phyloP scores from a whole-genome alignment of 2,888 invertebrate genomes.

The Andrena camellia region DNA sequence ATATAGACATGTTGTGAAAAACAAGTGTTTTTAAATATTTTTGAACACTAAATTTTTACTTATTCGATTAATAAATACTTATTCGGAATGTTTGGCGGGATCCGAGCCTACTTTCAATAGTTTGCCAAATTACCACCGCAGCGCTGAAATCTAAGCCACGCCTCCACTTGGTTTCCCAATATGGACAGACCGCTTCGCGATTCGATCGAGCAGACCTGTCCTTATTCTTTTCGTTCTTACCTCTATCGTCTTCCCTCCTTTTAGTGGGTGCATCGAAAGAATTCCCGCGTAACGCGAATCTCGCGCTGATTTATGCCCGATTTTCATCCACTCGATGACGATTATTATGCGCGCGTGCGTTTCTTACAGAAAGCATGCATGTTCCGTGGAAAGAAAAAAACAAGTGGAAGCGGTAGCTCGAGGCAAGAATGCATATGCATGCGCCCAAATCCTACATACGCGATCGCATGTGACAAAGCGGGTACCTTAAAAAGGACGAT shows the following conservation, averaged over 20 bases:
- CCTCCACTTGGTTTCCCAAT: no score
- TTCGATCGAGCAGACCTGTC: constrained; percentile 62
- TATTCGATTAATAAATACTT: no score
- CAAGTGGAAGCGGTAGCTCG: neutral
- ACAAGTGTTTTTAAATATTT: no score
- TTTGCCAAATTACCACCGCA: no score
- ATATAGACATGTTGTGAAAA: no score
- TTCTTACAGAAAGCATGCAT: neutral
- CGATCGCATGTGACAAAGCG: constrained; percentile 28
- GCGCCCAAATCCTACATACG: constrained; percentile 15
- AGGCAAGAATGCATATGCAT: constrained; percentile 37
- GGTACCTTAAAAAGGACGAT: constrained; percentile 38
- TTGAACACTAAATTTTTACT: no score
- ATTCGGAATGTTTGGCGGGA: no score
- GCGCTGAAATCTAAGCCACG: no score
- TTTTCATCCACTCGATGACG: no score
- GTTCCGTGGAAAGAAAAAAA: neutral
- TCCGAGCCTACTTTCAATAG: no score
- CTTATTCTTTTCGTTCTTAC: constrained; percentile 24
- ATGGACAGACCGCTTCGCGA: constrained; percentile 64
- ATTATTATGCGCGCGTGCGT: neutral
- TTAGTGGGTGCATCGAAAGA: neutral
- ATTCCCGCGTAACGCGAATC: neutral
- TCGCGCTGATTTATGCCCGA: no score
- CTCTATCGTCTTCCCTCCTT: constrained; percentile 9